Evolutionary conservation across 2,797 vertebrate species (phyloP), one percentile per base, ranked within the genome.

Genomic region (Sternotherus odoratus): DNA sequence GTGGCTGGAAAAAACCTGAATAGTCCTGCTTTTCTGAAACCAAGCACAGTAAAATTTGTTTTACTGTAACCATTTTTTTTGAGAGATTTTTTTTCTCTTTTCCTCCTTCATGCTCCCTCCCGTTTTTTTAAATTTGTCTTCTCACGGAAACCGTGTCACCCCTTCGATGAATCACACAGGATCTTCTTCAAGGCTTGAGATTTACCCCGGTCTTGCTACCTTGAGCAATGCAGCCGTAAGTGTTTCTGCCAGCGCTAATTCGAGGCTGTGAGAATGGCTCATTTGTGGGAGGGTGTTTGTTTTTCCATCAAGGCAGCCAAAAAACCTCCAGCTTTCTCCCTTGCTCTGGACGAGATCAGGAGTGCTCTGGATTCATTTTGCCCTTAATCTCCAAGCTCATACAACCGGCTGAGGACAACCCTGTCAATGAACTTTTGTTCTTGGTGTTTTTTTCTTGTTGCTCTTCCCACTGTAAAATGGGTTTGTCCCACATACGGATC

Each of bases 291-390:
- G 93, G 89, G 87, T 87, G 92, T 97, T 97, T 97, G 90, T 97
- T 97, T 97, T 97, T 97, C 97, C 97, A 96, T 94, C 4, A 11
- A 93, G 84, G 95, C 94, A 93, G 97, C 97, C 97, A 97, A 98
- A 98, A 94, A 69, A 24, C 97, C 94, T 89, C 96, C 89, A 53
- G 82, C 91, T 97, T 96, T 94, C 95, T 89, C 79, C 96, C 91
- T 96, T 78, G 56, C 85, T 85, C 2, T 0, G 82, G 93, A 7
- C 0, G 0, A 0, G 82, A 78, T 33, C 1, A 0, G 69, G 80
- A 93, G 79, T 0, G 74, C 51, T 19, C 92, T 87, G 63, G 80
- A 80, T 77, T 83, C 81, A 0, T 28, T 86, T 81, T 91, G 87
- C 92, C 95, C 83, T 33, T 39, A 77, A 82, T 89, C 91, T 7